Evolutionary conservation across 2,888 invertebrate species (phyloP), one percentile per base, ranked within the genome.

Genomic region (Spilarctia lutea): DNA sequence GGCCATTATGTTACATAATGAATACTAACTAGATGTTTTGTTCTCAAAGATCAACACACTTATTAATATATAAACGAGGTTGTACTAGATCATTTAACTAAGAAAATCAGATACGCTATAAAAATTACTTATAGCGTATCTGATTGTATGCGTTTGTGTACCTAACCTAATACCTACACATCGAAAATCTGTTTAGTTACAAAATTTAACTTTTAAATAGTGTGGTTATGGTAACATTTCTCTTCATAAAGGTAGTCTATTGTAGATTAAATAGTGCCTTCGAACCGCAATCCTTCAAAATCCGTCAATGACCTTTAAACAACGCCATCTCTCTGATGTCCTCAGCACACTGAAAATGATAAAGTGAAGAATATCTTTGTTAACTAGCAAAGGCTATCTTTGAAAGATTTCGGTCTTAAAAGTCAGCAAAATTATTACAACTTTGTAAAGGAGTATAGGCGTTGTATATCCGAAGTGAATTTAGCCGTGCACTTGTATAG

Each of bases 391-490:
- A 30, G 16, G 65, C 3, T 8, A 13, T 60, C 42, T 70, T 79
- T 79, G 72, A 68, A 71, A 75, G 65, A 65, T 70, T 18, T 69
- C 35, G 24, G 65, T 83, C 66, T 71, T 73, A 11, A 81, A n/a
- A 72, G 71, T 74, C 68, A 72, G 75, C 48, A 75, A 83, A 79
- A 83, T 82, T 71, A 81, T 74, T 70, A 72, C 72, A 63, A 75
- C 73, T 81, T 76, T 78, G 72, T 75, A 24, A 27, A 30, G 35
- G n/a, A 39, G 39, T 18, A 71, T 65, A 65, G 71, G 65, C 42
- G 45, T 70, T 33, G n/a, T 63, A 45, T n/a, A 33, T 73, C 35
- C 42, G 63, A n/a, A 65, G 63, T 56, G 69, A 85, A 92, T 90
- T 89, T 63, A 35, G 35, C n/a, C n/a, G 45, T 56, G 42, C 24